Percentiles rank a stretch among this genome's conserved stretches.
Conservation (phyloP, 2,888 invertebrate species). For the Drosophila kambysellisi region DNA sequence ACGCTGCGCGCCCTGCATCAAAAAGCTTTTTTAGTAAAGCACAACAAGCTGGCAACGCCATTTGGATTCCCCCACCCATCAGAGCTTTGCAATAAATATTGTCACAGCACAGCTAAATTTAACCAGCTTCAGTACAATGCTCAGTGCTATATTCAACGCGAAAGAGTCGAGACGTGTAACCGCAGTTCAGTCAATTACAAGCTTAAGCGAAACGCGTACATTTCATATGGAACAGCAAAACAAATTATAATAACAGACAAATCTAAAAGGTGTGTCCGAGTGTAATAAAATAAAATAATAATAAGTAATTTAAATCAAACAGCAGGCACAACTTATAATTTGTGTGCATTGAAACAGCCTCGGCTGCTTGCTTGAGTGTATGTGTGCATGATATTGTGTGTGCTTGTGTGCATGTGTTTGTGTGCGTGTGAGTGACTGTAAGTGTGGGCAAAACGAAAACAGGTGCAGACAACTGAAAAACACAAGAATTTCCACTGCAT, state of each 20-base stretch:
- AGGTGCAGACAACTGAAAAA: slow-evolving; percentile 46
- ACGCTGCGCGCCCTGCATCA: slow-evolving; percentile 6
- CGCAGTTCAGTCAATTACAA: slow-evolving; percentile 27
- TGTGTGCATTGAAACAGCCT: slow-evolving; percentile 39
- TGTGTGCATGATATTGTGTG: slow-evolving; percentile 23
- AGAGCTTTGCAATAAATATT: slow-evolving; percentile 41
- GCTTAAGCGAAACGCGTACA: slow-evolving; percentile 43
- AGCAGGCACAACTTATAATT: slow-evolving; percentile 20
- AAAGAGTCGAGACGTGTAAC: slow-evolving; percentile 41
- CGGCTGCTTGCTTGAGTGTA: slow-evolving; percentile 20
- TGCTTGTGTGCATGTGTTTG: slow-evolving; percentile 3
- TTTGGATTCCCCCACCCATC: slow-evolving; percentile 22
- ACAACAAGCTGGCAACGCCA: slow-evolving; percentile 33
- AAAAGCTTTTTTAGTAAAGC: slow-evolving; percentile 15
- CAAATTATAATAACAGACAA: slow-evolving; percentile 33
- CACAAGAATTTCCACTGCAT: slow-evolving; percentile 18
- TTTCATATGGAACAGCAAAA: slow-evolving; percentile 42
- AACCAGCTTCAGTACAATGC: slow-evolving; percentile 14
- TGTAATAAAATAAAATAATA: slow-evolving; percentile 16
- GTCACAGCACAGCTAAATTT: slow-evolving; percentile 32
- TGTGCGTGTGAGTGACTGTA: slow-evolving; percentile 22
- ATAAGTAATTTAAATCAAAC: slow-evolving; percentile 14
- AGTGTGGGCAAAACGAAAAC: slow-evolving; percentile 57
- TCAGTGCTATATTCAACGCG: slow-evolving; percentile 49
- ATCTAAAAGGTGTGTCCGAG: slow-evolving; percentile 39